Evolutionary conservation across 2,797 vertebrate species (phyloP).

Genomic region (Acanthurus tractus): DNA sequence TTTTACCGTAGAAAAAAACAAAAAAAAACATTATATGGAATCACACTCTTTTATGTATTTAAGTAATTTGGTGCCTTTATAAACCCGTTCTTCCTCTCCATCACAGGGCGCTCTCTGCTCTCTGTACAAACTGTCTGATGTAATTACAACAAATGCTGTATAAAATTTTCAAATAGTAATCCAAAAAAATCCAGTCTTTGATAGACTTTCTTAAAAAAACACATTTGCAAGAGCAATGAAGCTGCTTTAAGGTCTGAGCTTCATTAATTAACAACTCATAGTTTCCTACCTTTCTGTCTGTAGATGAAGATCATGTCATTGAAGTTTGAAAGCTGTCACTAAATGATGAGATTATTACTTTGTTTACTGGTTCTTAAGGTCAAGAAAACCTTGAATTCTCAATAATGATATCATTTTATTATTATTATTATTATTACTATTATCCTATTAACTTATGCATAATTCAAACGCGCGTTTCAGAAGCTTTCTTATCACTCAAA

Average conservation of each 20-base stretch:
- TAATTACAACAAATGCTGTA: background rate
- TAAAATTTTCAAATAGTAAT: background rate
- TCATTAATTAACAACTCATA: too few relatives aligned
- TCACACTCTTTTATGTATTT: background rate
- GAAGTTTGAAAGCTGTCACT: background rate
- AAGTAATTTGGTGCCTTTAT: too few relatives aligned
- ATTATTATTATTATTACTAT: background rate
- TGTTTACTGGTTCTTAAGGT: background rate
- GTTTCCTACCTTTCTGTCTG: too few relatives aligned
- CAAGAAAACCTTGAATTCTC: background rate
- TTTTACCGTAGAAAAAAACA: background rate
- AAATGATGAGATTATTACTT: background rate
- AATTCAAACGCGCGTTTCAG: background rate
- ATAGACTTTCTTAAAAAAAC: background rate
- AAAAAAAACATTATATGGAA: background rate
- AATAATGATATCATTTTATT: background rate
- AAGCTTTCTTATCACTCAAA: background rate
- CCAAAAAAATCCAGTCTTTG: background rate
- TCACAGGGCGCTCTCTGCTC: background rate
- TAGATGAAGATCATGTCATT: too few relatives aligned
- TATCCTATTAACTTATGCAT: too few relatives aligned
- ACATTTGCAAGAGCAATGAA: background rate
- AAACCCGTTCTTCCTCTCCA: background rate
- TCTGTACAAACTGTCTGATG: background rate
- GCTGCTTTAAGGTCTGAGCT: background rate